Evolutionary conservation across 2,797 vertebrate species (phyloP).

Genomic region (Cryptoprocta ferox): DNA sequence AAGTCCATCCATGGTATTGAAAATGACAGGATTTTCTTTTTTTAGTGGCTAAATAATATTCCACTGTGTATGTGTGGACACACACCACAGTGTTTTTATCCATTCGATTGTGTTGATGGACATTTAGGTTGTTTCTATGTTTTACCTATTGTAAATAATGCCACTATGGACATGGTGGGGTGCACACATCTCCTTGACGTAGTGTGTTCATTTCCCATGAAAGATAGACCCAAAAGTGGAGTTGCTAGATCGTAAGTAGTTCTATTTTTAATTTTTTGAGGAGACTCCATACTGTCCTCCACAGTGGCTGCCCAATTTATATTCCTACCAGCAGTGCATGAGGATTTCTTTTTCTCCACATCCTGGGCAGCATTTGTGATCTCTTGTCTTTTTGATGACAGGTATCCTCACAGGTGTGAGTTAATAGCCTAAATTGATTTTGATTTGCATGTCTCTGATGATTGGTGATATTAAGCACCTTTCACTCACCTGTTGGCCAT

Average conservation of each 20-base stretch:
- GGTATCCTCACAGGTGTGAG: neutral
- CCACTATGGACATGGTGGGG: neutral
- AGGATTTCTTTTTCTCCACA: neutral
- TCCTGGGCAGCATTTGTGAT: neutral
- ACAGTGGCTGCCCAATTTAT: neutral
- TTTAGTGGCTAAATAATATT: neutral
- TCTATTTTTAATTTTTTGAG: neutral
- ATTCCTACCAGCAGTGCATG: neutral
- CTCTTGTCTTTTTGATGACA: neutral
- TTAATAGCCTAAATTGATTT: neutral
- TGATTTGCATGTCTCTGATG: neutral
- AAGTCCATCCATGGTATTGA: neutral
- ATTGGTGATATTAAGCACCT: neutral
- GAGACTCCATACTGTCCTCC: neutral
- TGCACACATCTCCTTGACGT: neutral
- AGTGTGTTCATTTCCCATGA: neutral
- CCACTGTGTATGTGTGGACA: neutral
- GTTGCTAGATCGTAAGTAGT: neutral
- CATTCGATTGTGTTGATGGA: neutral
- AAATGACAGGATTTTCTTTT: neutral
- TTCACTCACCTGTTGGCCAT: neutral
- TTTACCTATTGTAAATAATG: neutral
- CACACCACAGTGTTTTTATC: neutral
- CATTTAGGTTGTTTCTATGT: neutral
- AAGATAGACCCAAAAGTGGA: neutral